A percentile compares a stretch with the other conserved stretches of the same genome.
These are phyloP conservation scores for Scaptomyza cyrtandrae DNA, from an alignment of 2,888 invertebrate genomes.

Conservation along the genomic window DNA sequence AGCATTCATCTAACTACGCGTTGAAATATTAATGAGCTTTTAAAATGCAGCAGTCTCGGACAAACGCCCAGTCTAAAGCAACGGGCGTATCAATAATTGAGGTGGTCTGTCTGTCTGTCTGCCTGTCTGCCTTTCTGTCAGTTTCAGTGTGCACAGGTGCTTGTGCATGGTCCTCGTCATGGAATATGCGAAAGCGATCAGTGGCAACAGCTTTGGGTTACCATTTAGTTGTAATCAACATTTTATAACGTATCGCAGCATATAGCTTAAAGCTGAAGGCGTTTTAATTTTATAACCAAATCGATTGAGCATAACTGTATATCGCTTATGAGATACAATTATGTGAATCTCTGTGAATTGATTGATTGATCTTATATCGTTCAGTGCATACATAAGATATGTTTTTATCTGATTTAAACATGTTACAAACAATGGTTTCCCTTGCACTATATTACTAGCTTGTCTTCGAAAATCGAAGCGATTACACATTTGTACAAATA, in stretches of 20 bases:
- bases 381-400: too few species aligned
- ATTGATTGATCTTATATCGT: neutral
- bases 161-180: conserved; percentile 7
- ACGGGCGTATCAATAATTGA: conserved; percentile 11
- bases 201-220: conserved; percentile 1
- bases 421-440: too few species aligned
- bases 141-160: conserved; percentile 19
- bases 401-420: too few species aligned
- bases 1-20: conserved; percentile 65
- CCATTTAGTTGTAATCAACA: conserved; percentile 30
- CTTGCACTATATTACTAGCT: too few species aligned
- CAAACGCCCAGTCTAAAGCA: conserved; percentile 26
- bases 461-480: too few species aligned
- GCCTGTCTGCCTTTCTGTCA: conserved; percentile 30
- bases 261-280: conserved; percentile 27
- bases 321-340: conserved; percentile 4
- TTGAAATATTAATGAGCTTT: conserved; percentile 77
- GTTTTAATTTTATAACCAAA: conserved; percentile 47
- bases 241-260: conserved; percentile 9
- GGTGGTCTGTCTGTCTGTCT: conserved; percentile 15
- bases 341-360: neutral
- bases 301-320: conserved; percentile 33
- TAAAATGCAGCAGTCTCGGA: conserved; percentile 44
- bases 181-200: conserved; percentile 25
- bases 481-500: too few species aligned